phyloP scores from a whole-genome alignment of 2,888 invertebrate species.

The Machimus rusticus region DNA sequence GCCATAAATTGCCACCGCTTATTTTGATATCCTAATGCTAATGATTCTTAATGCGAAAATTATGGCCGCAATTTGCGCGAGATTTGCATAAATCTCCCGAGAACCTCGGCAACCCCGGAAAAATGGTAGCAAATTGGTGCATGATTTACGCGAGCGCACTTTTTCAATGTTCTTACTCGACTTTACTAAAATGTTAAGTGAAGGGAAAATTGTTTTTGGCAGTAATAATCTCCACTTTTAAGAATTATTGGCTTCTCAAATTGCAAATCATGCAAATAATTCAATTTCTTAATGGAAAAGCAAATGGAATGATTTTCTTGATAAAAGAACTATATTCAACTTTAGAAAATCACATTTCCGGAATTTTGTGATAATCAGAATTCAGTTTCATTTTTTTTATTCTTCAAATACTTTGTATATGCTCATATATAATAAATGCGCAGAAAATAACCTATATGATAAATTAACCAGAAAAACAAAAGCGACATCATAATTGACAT shows the following conservation, averaged over 20 bases:
- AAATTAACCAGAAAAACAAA: too few relatives aligned
- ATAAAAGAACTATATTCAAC: not conserved
- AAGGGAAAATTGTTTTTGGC: not conserved
- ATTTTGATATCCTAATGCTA: constrained; percentile 23
- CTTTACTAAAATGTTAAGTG: not conserved
- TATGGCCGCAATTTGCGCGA: not conserved
- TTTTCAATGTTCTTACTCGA: not conserved
- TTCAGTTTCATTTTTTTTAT: too few relatives aligned
- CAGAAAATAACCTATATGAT: too few relatives aligned
- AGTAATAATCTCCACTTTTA: not conserved
- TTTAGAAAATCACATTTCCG: not conserved
- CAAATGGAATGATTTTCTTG: not conserved
- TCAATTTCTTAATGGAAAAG: not conserved
- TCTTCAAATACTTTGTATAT: too few relatives aligned
- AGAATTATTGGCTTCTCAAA: not conserved
- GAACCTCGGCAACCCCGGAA: not conserved
- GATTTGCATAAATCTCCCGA: constrained; percentile 10
- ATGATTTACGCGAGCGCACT: not conserved
- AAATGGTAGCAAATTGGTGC: not conserved
- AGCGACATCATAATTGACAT: too few relatives aligned
- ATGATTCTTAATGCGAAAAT: constrained; percentile 26
- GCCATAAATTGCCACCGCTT: constrained; percentile 21
- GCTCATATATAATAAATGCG: too few relatives aligned
- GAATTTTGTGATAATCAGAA: not conserved
- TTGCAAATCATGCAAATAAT: not conserved